Evolutionary conservation across 2,113 vertebrate species (phyloP), one percentile per base, ranked within the genome.

Genomic region (Lontra canadensis): DNA sequence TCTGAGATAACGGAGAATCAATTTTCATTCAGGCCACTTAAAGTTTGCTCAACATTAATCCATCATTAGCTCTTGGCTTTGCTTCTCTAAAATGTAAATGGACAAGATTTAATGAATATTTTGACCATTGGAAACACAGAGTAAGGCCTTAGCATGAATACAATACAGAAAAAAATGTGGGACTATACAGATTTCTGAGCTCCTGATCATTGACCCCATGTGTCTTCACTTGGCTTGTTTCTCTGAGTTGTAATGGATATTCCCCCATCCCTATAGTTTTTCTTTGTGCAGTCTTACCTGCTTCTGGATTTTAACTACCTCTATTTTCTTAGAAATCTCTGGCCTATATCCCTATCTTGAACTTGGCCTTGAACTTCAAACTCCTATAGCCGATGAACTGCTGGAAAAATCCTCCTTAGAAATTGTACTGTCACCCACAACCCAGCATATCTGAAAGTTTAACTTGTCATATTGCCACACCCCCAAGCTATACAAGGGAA

Each of bases 31-130:
- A 67, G 52, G 34, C 21, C n/a, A 82, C 86, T 97, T 93, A 73
- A 49, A 52, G 88, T 88, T 85, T 92, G 23, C 39, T 96, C 47
- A 89, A 67, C 34, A 79, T 91, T 76, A 96, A 92, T 91, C 26
- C 18, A 92, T 92, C 86, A 82, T 86, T 95, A 87, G 31, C n/a
- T 87, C 86, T 96, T 97, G 85, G 49, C 29, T 96, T 91, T 94
- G 25, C 78, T 65, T 96, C 34, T 88, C 0, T 76, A 81, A 76
- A 92, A 88, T 57, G 57, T 21, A 90, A 36, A 4, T 84, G 55
- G 36, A 87, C 29, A 97, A 92, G 34, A 84, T 65, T 93, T 95
- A 85, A 65, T 84, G 63, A 84, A 55, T 81, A 73, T 93, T 95
- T 96, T 79, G 71, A 78, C 59, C 31, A n/a, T 8, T 76, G 10